A percentile compares a stretch with the other conserved stretches of the same genome.
These are phyloP conservation scores for Campopleginae sp. DNA, from an alignment of 2,888 invertebrate species.

Conservation along the genomic window DNA sequence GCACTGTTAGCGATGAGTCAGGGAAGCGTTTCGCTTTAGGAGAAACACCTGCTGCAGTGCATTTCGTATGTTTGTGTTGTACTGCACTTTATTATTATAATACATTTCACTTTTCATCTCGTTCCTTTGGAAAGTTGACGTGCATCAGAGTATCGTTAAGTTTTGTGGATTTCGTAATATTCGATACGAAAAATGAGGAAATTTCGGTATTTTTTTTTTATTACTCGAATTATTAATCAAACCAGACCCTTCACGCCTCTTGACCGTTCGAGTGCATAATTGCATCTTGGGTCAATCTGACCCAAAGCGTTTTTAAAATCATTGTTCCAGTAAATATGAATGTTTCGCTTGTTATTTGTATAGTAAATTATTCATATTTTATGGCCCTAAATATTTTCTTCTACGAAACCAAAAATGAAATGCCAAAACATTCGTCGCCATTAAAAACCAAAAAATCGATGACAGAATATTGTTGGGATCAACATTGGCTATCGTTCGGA, in stretches of 20 bases:
- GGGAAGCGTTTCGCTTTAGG: conserved; percentile 75
- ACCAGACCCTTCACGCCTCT: too few relatives aligned
- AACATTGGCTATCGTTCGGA: background rate
- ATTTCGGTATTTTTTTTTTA: background rate
- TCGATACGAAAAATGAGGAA: background rate
- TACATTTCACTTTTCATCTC: conserved; percentile 1
- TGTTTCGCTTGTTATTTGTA: too few relatives aligned
- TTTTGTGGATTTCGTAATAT: background rate
- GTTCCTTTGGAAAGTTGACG: background rate
- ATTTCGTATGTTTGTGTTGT: conserved; percentile 5
- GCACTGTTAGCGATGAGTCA: conserved; percentile 78
- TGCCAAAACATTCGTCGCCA: too few relatives aligned
- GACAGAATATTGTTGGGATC: background rate
- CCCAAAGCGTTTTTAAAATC: background rate
- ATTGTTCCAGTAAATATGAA: background rate
- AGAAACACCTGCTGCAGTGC: conserved; percentile 78
- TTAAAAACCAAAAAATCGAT: too few relatives aligned
- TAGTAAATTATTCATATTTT: too few relatives aligned
- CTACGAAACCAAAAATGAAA: too few relatives aligned
- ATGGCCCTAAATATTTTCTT: too few relatives aligned
- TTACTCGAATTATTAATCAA: background rate
- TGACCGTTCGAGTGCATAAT: too few relatives aligned
- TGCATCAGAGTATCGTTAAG: background rate
- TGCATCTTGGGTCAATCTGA: too few relatives aligned
- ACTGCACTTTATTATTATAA: background rate